Percentiles rank a stretch among this genome's conserved stretches.
These are phyloP conservation scores for Trichogramma pretiosum DNA, from an alignment of 1,140 invertebrate genomes.

Conservation along the genomic window DNA sequence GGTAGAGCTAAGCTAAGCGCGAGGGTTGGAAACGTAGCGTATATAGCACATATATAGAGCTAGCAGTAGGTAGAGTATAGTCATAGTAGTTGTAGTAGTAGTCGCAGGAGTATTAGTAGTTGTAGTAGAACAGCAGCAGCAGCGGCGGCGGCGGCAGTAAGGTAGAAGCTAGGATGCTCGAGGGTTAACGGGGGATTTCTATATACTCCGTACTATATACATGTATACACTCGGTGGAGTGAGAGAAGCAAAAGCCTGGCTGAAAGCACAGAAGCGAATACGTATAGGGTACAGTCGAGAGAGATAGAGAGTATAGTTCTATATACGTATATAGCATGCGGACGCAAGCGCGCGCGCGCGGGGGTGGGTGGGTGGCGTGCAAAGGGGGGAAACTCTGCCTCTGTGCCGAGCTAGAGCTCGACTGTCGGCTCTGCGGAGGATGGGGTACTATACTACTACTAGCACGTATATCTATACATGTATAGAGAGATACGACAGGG, in stretches of 20 bases:
- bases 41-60: too few species aligned
- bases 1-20: too few species aligned
- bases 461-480: slow-evolving; percentile 20
- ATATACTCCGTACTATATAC: too few species aligned
- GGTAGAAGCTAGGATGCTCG: slow-evolving; percentile 38
- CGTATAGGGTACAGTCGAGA: too few species aligned
- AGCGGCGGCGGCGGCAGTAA: slow-evolving; percentile 40
- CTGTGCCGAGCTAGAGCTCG: slow-evolving; percentile 33
- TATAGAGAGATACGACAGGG: slow-evolving; percentile 12
- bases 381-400: slow-evolving; percentile 42
- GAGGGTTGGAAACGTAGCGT: too few species aligned
- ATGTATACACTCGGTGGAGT: too few species aligned
- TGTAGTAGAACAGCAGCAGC: slow-evolving; percentile 10
- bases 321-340: slow-evolving; percentile 16
- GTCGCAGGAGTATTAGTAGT: background rate
- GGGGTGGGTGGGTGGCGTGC: slow-evolving; percentile 19
- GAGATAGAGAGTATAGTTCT: slow-evolving; percentile 15
- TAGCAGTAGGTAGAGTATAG: too few species aligned
- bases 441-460: slow-evolving; percentile 31
- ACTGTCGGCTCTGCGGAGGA: slow-evolving; percentile 20
- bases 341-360: slow-evolving; percentile 20
- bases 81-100: too few species aligned
- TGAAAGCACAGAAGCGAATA: too few species aligned
- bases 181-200: too few species aligned
- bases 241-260: slow-evolving; percentile 20